Conservation (phyloP, 30 jellyfish, hydroid and myxozoan species). For the Aurelia coerulea region DNA sequence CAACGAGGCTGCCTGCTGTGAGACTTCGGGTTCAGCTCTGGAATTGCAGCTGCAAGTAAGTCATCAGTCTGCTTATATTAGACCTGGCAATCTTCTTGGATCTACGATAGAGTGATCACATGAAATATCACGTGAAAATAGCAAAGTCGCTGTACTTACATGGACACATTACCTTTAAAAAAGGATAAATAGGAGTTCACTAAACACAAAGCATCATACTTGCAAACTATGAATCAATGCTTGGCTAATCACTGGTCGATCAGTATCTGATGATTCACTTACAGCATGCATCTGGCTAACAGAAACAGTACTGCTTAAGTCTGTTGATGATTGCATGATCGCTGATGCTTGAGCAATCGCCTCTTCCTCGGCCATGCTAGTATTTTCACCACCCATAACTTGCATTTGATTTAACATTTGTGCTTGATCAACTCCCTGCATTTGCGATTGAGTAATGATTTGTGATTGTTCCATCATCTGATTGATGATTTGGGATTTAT, state of each 20-base stretch:
- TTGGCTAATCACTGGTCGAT: slow-evolving; percentile 57
- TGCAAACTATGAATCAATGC: slow-evolving; percentile 59
- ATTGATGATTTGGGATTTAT: not conserved
- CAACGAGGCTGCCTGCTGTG: too few species aligned
- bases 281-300: slow-evolving; percentile 34
- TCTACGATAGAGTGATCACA: too few species aligned
- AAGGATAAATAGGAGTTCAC: too few species aligned
- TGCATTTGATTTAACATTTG: slow-evolving; percentile 11
- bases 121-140: too few species aligned
- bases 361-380: slow-evolving; percentile 17
- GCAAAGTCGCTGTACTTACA: too few species aligned
- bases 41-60: too few species aligned
- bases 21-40: too few species aligned
- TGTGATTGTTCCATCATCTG: slow-evolving; percentile 11
- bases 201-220: slow-evolving; percentile 1
- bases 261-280: slow-evolving; percentile 19
- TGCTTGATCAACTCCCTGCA: not conserved
- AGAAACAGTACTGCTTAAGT: not conserved
- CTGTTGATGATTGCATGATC: slow-evolving; percentile 35
- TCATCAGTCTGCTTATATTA: too few species aligned
- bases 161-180: too few species aligned
- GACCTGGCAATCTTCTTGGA: too few species aligned
- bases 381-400: not conserved
- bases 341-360: slow-evolving; percentile 67
- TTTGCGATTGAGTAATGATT: slow-evolving; percentile 21